Base-by-base conservation (phyloP, 2,113 vertebrate genomes). In the Ranitomeya imitator region DNA sequence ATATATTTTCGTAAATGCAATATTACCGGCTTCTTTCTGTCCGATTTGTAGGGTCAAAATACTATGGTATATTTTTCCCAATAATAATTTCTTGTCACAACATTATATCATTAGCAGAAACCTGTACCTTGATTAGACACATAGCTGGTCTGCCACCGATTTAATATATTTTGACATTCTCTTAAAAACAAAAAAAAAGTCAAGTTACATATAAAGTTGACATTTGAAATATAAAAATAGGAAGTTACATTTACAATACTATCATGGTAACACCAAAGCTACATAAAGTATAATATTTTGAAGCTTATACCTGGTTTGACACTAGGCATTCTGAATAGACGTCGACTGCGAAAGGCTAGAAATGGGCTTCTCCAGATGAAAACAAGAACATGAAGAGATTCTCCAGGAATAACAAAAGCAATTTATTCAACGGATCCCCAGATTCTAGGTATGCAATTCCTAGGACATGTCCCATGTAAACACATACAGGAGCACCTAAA, bases 221-320 rank as follows among this genome's bases (percentile, higher is more conserved):
- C 85, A 86, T 86, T 61, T 86, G 71, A 77, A 86, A 85, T 85
- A 85, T 74, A 85, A 85, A 86, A 86, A 86, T 86, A 86, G 73
- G 73, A 78, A 86, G 71, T 86, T 86, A 86, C 85, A 79, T 78
- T 86, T 86, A 86, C 73, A 86, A 86, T 77, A 86, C 85, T 86
- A 77, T 61, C 26, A 86, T 86, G 85, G 74, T 52, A 86, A 78
- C 73, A 78, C 74, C 54, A 37, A 78, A 59, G 54, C 83, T 85
- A 73, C 18, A 76, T 37, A 76, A 85, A 60, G 54, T 84, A 67
- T 65, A 19, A 65, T 71, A 84, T 69, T 69, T 67, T 71, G 55
- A 81, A 76, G 73, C 52, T 73, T 73, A 85, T 74, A 59, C 31
- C 84, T 11, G 23, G 54, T 61, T 60, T 54, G 59, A 73, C 54